Conservation (phyloP, 1,140 invertebrate species). For the Bombus haemorrhoidalis region DNA sequence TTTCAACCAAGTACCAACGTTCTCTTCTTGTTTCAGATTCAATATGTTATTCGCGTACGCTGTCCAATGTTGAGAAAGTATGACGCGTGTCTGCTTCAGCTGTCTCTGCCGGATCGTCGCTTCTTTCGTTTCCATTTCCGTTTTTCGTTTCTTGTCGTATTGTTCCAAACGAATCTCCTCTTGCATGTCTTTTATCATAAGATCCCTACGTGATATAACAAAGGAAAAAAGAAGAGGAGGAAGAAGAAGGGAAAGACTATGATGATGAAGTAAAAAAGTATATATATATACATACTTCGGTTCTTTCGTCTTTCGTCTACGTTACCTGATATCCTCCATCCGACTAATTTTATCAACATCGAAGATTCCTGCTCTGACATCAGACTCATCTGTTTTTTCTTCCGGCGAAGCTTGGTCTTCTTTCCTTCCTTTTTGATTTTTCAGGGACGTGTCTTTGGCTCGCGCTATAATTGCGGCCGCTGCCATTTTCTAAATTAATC, state of each 20-base stretch:
- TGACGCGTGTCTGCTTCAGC: constrained; percentile 57
- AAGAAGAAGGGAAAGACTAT: no score
- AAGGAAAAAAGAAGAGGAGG: not conserved
- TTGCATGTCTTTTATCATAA: constrained; percentile 71
- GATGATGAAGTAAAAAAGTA: no score
- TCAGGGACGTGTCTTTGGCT: not conserved
- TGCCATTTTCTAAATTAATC: constrained; percentile 19
- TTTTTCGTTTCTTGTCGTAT: constrained; percentile 57
- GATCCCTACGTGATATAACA: constrained; percentile 44
- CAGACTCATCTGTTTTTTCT: constrained; percentile 12
- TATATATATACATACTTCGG: no score
- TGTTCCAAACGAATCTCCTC: constrained; percentile 73
- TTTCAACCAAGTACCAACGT: constrained; percentile 57
- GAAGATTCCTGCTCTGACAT: not conserved
- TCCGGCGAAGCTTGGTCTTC: constrained; percentile 53
- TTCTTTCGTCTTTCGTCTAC: no score
- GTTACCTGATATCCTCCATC: constrained; percentile 13
- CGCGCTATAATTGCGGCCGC: not conserved
- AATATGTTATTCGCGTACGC: constrained; percentile 58
- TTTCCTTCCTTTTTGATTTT: constrained; percentile 51
- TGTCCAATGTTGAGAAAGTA: constrained; percentile 54
- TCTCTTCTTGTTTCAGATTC: constrained; percentile 59
- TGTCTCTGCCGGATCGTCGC: constrained; percentile 59
- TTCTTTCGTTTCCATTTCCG: constrained; percentile 60
- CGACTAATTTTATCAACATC: not conserved